phyloP scores from a whole-genome alignment of 2,888 invertebrate genomes.

The Scaptomyza cyrtandrae region DNA sequence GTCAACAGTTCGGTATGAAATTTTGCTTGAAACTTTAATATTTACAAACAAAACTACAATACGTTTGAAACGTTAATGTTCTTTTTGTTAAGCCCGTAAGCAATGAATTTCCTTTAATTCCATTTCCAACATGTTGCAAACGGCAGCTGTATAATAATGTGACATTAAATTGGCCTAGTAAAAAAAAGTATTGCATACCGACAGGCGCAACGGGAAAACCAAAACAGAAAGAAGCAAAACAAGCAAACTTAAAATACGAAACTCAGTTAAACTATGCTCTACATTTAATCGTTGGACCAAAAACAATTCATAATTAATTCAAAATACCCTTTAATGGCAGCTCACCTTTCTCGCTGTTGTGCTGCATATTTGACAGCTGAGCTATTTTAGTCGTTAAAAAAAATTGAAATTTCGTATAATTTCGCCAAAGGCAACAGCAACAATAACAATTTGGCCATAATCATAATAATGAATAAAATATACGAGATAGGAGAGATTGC shows the following conservation, averaged over 20 bases:
- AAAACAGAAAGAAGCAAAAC: not conserved
- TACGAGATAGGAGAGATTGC: constrained; percentile 48
- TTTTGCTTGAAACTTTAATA: too few relatives aligned
- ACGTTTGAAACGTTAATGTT: too few relatives aligned
- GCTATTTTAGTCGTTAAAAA: constrained; percentile 19
- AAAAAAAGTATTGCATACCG: not conserved
- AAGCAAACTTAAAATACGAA: constrained; percentile 35
- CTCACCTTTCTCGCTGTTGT: constrained; percentile 1
- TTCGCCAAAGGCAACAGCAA: constrained; percentile 10
- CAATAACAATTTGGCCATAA: constrained; percentile 18
- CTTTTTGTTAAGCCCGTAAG: too few relatives aligned
- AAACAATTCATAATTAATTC: not conserved
- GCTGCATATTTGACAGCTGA: constrained; percentile 19
- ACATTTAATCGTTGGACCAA: constrained; percentile 25
- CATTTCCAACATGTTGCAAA: constrained; percentile 1
- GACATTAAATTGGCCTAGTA: too few relatives aligned
- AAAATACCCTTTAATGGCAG: constrained; percentile 43
- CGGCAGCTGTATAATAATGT: constrained; percentile 9
- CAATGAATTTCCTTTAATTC: too few relatives aligned
- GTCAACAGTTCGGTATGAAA: too few relatives aligned
- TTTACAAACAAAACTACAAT: too few relatives aligned
- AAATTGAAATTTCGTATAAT: constrained; percentile 44
- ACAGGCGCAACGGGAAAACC: not conserved
- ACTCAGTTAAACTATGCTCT: constrained; percentile 62
- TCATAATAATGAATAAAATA: constrained; percentile 24